A percentile compares a stretch with the other conserved stretches of the same genome.
Conservation (phyloP, 2,888 invertebrate genomes). For the Sarcophaga caerulescens region DNA sequence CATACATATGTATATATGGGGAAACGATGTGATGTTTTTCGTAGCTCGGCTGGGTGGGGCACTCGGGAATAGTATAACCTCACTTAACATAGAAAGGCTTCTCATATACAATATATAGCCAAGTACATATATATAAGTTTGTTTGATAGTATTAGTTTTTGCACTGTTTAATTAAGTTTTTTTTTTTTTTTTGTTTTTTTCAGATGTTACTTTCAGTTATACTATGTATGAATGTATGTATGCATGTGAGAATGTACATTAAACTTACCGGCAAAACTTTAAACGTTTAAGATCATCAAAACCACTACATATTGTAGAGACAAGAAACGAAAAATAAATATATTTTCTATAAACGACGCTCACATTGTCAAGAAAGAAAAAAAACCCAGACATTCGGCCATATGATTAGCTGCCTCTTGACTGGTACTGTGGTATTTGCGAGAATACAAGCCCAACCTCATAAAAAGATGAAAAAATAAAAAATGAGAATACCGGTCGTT, state of each 20-base stretch:
- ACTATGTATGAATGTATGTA: conserved; percentile 3
- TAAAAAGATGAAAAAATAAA: conserved; percentile 40
- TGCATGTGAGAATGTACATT: conserved; percentile 7
- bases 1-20: conserved; percentile 39
- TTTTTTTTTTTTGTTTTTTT: too few species aligned
- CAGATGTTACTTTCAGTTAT: conserved; percentile 1
- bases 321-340: conserved; percentile 11
- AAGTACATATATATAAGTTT: not conserved
- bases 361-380: conserved; percentile 40
- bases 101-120: not conserved
- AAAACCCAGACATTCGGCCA: conserved; percentile 62
- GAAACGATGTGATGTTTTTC: conserved; percentile 64
- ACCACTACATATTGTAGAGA: conserved; percentile 16
- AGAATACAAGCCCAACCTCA: conserved; percentile 62
- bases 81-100: conserved; percentile 47
- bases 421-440: conserved; percentile 57
- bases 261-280: conserved; percentile 69
- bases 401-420: conserved; percentile 64
- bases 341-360: conserved; percentile 15
- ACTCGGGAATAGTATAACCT: conserved; percentile 66
- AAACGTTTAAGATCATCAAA: conserved; percentile 52
- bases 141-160: conserved; percentile 21
- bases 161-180: conserved; percentile 3
- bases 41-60: conserved; percentile 68
- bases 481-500: conserved; percentile 63